These are phyloP conservation scores for Lasiurus cinereus DNA, from an alignment of 2,113 vertebrate genomes.

Conservation along the genomic window DNA sequence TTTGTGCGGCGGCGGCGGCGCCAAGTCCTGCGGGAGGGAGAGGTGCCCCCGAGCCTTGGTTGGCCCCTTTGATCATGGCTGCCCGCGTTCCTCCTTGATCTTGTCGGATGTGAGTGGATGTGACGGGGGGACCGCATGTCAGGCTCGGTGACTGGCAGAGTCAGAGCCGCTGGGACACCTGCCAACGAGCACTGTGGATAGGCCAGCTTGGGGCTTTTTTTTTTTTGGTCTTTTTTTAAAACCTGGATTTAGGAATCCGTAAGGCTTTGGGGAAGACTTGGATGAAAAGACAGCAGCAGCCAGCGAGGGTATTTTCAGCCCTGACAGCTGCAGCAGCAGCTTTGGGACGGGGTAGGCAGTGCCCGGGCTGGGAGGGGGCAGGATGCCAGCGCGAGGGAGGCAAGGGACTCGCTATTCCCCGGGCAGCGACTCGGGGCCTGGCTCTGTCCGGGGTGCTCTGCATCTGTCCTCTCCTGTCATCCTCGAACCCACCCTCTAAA, in stretches of 20 bases:
- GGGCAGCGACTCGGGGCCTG: background rate
- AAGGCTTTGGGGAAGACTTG: slow-evolving; percentile 40
- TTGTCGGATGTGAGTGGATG: slow-evolving; percentile 56
- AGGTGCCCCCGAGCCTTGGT: slow-evolving; percentile 49
- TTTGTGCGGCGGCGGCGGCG: slow-evolving; percentile 57
- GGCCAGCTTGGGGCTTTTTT: slow-evolving; percentile 52
- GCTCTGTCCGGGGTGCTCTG: background rate
- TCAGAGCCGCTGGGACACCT: slow-evolving; percentile 9
- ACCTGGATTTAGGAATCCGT: slow-evolving; percentile 40
- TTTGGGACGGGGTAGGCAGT: slow-evolving; percentile 52
- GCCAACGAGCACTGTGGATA: background rate
- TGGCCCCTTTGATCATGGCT: slow-evolving; percentile 67
- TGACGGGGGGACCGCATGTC: slow-evolving; percentile 56
- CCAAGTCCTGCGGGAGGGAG: slow-evolving; percentile 34
- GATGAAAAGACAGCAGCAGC: slow-evolving; percentile 44
- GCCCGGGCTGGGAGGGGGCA: background rate
- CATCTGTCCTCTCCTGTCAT: background rate
- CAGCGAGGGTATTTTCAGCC: slow-evolving; percentile 66
- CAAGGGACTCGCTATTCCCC: too few relatives aligned
- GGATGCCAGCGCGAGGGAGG: background rate
- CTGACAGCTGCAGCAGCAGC: slow-evolving; percentile 47
- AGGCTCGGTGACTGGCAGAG: background rate
- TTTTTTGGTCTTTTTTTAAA: background rate
- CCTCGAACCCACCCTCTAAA: background rate
- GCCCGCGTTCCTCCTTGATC: slow-evolving; percentile 69